phyloP scores from a whole-genome alignment of 1,140 invertebrate genomes.

The Brachionus angularis region DNA sequence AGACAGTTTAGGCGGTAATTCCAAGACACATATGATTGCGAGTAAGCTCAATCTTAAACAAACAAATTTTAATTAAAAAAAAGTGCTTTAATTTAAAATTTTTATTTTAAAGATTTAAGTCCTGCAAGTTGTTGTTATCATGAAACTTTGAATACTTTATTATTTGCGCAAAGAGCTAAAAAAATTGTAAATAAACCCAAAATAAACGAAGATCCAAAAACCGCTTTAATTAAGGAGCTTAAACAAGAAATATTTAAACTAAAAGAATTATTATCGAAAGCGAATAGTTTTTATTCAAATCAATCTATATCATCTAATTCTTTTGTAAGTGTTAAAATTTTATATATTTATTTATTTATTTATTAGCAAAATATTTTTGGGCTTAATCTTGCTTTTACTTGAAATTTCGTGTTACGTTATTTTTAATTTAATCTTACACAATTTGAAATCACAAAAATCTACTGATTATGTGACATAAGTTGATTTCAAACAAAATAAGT shows the following conservation, averaged over 20 bases:
- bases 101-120: constrained; percentile 64
- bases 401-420: no score
- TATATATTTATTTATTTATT: no score
- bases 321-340: neutral
- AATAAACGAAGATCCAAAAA: constrained; percentile 59
- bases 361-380: no score
- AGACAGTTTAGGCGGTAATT: constrained; percentile 66
- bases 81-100: constrained; percentile 13
- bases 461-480: no score
- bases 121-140: constrained; percentile 68
- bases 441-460: no score
- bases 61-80: no score
- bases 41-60: constrained; percentile 51
- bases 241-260: constrained; percentile 27
- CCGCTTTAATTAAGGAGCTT: constrained; percentile 30
- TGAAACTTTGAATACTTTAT: constrained; percentile 65
- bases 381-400: no score
- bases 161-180: constrained; percentile 65
- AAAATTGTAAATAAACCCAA: constrained; percentile 63
- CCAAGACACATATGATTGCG: constrained; percentile 66
- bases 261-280: constrained; percentile 14
- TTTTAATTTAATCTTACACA: no score
- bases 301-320: neutral
- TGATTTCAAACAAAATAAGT: no score
- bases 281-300: constrained; percentile 19